Evolutionary conservation across 92 coral and sea anemone genomes (phyloP).

Genomic region (Zoanthus gigantus): DNA sequence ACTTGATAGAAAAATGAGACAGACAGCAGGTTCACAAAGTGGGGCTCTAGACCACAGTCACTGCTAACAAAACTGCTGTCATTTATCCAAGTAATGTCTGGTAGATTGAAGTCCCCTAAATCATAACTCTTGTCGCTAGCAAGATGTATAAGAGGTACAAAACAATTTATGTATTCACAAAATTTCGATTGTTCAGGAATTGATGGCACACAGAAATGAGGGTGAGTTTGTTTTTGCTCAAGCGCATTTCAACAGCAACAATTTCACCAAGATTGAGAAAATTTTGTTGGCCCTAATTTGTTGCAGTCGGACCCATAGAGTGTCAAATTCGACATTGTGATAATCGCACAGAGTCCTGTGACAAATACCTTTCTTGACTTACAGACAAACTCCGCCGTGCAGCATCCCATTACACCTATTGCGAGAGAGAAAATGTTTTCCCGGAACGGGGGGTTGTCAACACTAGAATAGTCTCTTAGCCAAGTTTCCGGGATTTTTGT

Average conservation of each 20-base stretch:
- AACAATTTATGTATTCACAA: background rate
- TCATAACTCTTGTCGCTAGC: slow-evolving; percentile 30
- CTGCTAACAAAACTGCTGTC: slow-evolving; percentile 49
- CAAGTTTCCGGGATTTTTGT: background rate
- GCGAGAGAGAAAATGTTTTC: background rate
- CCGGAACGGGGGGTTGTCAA: slow-evolving; percentile 1
- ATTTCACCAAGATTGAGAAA: too few species aligned
- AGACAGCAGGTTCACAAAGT: too few species aligned
- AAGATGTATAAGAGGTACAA: background rate
- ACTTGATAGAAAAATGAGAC: too few species aligned
- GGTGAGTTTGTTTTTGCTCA: slow-evolving; percentile 8
- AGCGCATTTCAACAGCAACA: background rate
- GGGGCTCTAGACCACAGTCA: background rate
- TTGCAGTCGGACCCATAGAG: background rate
- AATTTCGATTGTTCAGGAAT: background rate
- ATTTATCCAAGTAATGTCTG: slow-evolving; percentile 48
- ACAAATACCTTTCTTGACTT: background rate
- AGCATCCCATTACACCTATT: slow-evolving; percentile 7
- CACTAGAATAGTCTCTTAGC: background rate
- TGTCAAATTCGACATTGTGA: background rate
- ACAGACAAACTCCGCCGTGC: background rate
- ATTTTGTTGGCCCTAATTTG: background rate
- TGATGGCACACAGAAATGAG: background rate
- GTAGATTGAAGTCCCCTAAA: slow-evolving; percentile 33
- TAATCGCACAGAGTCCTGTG: background rate